These are phyloP conservation scores for Drosophila seguyi DNA, from an alignment of 1,140 invertebrate genomes.

Conservation along the genomic window DNA sequence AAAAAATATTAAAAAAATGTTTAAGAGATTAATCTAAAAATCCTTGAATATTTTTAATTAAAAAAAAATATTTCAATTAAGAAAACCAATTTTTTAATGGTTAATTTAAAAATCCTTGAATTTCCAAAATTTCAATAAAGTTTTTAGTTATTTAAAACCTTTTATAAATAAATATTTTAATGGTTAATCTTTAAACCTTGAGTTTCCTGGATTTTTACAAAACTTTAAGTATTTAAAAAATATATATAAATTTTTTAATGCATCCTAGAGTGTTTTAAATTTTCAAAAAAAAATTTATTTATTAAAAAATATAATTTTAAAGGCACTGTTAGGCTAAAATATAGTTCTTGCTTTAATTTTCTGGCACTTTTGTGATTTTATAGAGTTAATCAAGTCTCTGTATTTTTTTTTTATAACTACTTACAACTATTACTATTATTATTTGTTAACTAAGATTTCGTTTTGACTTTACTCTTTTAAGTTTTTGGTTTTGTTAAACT, in stretches of 20 bases:
- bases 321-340: neutral
- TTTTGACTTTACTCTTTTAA: neutral
- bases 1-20: neutral
- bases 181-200: neutral
- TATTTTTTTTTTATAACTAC: neutral
- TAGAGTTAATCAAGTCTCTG: neutral
- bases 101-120: too few relatives aligned
- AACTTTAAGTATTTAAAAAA: too few relatives aligned
- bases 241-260: too few relatives aligned
- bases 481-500: neutral
- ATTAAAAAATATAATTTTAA: neutral
- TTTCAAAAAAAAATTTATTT: neutral
- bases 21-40: too few relatives aligned
- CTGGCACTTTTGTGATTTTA: neutral
- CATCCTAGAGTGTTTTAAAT: neutral
- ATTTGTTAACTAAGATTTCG: neutral
- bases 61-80: too few relatives aligned
- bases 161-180: too few relatives aligned
- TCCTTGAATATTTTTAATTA: too few relatives aligned
- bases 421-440: too few relatives aligned
- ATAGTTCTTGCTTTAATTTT: neutral
- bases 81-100: too few relatives aligned
- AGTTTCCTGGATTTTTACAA: too few relatives aligned
- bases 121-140: too few relatives aligned
- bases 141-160: too few relatives aligned